Conservation (phyloP, 2,888 invertebrate genomes). For the Catocala nupta region DNA sequence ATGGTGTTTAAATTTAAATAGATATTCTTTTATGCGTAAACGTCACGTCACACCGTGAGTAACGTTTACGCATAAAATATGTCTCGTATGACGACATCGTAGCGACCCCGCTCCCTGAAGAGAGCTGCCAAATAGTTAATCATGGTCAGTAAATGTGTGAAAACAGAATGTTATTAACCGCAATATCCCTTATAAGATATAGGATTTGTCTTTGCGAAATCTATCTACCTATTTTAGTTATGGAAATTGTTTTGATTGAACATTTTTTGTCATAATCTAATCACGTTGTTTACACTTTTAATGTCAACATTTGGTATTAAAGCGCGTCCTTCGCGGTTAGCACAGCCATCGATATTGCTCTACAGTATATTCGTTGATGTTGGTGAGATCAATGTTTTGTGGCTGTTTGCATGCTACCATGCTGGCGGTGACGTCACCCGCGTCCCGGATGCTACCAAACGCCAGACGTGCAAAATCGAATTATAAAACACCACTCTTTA, state of each 20-base stretch:
- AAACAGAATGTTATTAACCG: slow-evolving; percentile 6
- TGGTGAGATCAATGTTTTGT: slow-evolving; percentile 32
- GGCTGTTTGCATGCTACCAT: slow-evolving; percentile 35
- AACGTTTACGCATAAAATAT: slow-evolving; percentile 31
- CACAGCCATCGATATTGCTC: slow-evolving; percentile 42
- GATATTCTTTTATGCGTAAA: slow-evolving; percentile 22
- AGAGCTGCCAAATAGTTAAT: slow-evolving; percentile 49
- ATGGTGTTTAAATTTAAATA: slow-evolving; percentile 24
- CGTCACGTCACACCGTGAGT: slow-evolving; percentile 28
- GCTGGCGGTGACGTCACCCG: slow-evolving; percentile 50
- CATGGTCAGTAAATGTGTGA: slow-evolving; percentile 39
- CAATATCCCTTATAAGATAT: neutral
- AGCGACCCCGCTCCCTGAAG: slow-evolving; percentile 28
- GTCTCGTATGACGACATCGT: slow-evolving; percentile 35
- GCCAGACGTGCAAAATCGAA: slow-evolving; percentile 47
- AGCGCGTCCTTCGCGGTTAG: slow-evolving; percentile 38
- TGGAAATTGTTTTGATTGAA: neutral
- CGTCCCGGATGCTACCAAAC: slow-evolving; percentile 53
- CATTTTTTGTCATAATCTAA: slow-evolving; percentile 51
- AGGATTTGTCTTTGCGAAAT: neutral
- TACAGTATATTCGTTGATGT: slow-evolving; percentile 20
- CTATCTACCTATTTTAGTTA: neutral
- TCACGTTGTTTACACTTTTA: slow-evolving; percentile 50
- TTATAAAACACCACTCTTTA: slow-evolving; percentile 8
- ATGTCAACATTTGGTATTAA: slow-evolving; percentile 56